phyloP scores from a whole-genome alignment of 1,140 invertebrate species.

The Phocides pigmalion region DNA sequence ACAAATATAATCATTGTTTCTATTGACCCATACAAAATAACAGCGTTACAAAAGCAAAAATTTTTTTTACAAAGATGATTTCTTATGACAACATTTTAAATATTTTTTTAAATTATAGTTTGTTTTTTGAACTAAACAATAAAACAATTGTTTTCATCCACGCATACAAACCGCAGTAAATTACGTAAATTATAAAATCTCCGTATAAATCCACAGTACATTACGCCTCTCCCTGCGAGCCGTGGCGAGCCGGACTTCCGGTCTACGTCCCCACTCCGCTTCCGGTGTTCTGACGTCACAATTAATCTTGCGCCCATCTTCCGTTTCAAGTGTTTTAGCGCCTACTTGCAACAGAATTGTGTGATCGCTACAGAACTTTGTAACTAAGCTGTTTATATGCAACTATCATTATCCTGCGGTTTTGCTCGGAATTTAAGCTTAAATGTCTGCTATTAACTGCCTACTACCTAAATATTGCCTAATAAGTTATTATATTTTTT shows the following conservation, averaged over 20 bases:
- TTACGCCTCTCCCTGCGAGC: constrained; percentile 10
- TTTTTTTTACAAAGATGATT: too few species aligned
- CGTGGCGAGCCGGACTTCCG: constrained; percentile 44
- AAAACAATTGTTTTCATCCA: background rate
- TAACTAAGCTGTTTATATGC: background rate
- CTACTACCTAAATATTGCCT: too few species aligned
- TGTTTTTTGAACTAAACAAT: too few species aligned
- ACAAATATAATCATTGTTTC: too few species aligned
- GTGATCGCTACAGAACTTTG: background rate
- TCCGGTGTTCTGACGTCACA: constrained; percentile 53
- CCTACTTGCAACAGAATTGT: background rate
- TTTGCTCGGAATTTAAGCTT: too few species aligned
- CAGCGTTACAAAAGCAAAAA: too few species aligned
- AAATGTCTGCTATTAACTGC: too few species aligned
- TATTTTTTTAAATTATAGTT: too few species aligned
- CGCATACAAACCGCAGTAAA: background rate
- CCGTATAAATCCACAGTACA: constrained; percentile 12
- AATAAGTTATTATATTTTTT: too few species aligned
- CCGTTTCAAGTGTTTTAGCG: constrained; percentile 49
- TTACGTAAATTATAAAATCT: constrained; percentile 19
- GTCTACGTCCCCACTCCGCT: constrained; percentile 38
- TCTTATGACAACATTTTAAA: too few species aligned
- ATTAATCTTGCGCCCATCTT: constrained; percentile 67
- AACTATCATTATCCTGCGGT: too few species aligned
- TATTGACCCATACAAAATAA: too few species aligned